Percentiles rank a stretch among this genome's conserved stretches.
Conservation (phyloP, 1,140 invertebrate species). For the Octopus sinensis region DNA sequence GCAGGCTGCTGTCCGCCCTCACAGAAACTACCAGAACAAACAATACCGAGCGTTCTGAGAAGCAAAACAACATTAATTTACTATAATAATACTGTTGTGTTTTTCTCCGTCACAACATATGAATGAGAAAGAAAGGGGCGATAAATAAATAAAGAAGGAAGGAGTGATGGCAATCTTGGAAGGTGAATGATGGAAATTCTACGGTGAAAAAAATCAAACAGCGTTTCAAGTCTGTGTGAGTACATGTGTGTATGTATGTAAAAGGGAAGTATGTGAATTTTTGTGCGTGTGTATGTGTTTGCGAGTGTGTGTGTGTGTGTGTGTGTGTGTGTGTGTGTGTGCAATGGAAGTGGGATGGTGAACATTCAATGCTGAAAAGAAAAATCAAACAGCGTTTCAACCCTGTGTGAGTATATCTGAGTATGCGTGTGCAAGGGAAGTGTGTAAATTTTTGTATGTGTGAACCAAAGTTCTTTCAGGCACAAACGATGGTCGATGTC, state of each 20-base stretch:
- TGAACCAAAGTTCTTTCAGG: too few relatives aligned
- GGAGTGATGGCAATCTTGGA: background rate
- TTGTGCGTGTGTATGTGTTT: background rate
- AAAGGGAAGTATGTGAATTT: background rate
- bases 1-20: too few relatives aligned
- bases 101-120: background rate
- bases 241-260: background rate
- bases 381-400: too few relatives aligned
- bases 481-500: too few relatives aligned
- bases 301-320: background rate
- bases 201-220: background rate
- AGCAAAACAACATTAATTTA: background rate
- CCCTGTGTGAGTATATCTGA: too few relatives aligned
- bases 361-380: too few relatives aligned
- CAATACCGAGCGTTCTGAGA: too few relatives aligned
- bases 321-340: conserved; percentile 3
- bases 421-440: too few relatives aligned
- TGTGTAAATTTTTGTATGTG: too few relatives aligned
- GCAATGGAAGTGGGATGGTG: too few relatives aligned
- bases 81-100: background rate
- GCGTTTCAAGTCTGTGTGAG: background rate
- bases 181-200: background rate
- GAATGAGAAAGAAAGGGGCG: background rate
- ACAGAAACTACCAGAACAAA: too few relatives aligned
- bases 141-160: background rate